Evolutionary conservation across 2,113 vertebrate genomes (phyloP).

Genomic region (Crocuta crocuta): DNA sequence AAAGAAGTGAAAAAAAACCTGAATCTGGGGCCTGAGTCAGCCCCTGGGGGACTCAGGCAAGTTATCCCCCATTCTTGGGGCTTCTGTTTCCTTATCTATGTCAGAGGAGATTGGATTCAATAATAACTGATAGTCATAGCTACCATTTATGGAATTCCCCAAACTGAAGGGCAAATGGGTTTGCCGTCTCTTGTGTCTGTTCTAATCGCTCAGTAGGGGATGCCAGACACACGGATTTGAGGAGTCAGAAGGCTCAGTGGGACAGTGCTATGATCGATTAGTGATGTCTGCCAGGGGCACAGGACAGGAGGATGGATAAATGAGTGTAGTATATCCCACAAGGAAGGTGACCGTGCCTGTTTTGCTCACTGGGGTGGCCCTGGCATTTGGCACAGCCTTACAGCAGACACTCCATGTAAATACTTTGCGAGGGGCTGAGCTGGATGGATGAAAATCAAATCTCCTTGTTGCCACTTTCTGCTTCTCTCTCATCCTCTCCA

Average conservation of each 20-base stretch:
- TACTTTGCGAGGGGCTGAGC: not conserved
- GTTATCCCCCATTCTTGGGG: not conserved
- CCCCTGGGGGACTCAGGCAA: not conserved
- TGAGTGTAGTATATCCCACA: not conserved
- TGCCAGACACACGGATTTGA: not conserved
- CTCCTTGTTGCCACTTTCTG: not conserved
- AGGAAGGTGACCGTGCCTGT: not conserved
- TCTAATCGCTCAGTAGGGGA: not conserved
- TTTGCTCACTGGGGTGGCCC: not conserved
- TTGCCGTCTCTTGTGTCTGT: not conserved
- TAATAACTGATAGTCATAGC: not conserved
- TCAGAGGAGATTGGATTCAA: not conserved
- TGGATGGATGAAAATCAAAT: not conserved
- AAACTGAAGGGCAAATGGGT: not conserved
- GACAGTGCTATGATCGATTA: not conserved
- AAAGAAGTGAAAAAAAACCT: not conserved
- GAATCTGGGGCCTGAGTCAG: not conserved
- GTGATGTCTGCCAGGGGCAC: conserved; percentile 4
- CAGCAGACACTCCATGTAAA: not conserved
- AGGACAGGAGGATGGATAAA: not conserved
- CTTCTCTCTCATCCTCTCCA: not conserved
- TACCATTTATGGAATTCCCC: not conserved
- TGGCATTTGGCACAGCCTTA: not conserved
- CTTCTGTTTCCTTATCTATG: not conserved
- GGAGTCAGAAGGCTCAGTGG: not conserved